These are phyloP conservation scores for Dasyprocta punctata DNA, from an alignment of 2,113 vertebrate genomes.

Conservation along the genomic window DNA sequence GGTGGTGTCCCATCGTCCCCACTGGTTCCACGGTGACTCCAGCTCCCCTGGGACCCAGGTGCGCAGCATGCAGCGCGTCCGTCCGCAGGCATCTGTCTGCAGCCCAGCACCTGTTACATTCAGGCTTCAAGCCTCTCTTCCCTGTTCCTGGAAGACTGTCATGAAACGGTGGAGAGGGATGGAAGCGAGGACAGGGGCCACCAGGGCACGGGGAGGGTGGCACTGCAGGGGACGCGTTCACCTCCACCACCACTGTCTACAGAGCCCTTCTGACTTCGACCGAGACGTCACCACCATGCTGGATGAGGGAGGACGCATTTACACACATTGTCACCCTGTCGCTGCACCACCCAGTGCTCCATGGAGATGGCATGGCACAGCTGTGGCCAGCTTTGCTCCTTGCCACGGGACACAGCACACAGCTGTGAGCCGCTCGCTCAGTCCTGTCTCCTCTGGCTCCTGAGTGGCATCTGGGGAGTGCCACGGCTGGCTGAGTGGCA, in stretches of 20 bases:
- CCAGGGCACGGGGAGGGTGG: neutral
- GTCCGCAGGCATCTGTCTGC: too few species aligned
- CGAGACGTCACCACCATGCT: neutral
- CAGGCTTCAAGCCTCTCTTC: neutral
- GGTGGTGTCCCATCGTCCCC: too few species aligned
- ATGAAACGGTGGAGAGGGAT: neutral
- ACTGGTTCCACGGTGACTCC: too few species aligned
- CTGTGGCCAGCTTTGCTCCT: neutral
- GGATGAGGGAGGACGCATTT: neutral
- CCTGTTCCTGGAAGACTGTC: neutral
- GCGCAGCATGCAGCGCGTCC: too few species aligned
- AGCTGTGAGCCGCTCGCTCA: neutral
- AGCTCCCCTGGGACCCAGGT: too few species aligned
- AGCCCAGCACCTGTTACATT: too few species aligned
- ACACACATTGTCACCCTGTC: neutral
- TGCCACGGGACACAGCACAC: neutral
- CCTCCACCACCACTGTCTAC: too few species aligned
- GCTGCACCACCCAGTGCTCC: neutral
- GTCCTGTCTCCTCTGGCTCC: neutral
- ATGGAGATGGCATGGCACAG: neutral
- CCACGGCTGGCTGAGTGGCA: neutral
- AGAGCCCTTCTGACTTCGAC: neutral
- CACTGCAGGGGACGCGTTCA: neutral
- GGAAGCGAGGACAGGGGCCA: neutral
- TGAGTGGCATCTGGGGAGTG: neutral